Evolutionary conservation across 1,140 invertebrate species (phyloP).

Genomic region (Trichonephila clavipes): DNA sequence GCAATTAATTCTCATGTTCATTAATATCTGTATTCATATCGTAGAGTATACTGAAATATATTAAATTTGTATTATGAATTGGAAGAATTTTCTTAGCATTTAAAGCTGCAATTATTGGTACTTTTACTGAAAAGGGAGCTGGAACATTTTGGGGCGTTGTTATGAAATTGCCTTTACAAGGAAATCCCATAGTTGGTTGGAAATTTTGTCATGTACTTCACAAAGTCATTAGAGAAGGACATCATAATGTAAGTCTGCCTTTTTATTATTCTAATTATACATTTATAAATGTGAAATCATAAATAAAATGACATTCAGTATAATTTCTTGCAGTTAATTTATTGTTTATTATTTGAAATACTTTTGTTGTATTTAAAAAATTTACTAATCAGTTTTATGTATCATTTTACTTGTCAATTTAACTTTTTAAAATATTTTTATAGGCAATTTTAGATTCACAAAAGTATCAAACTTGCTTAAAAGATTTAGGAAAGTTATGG

Average conservation of each 20-base stretch:
- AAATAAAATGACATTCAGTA: too few species aligned
- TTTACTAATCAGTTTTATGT: too few species aligned
- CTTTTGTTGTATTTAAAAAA: too few species aligned
- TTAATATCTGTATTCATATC: too few species aligned
- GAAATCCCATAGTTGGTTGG: conserved; percentile 97
- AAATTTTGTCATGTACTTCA: conserved; percentile 95
- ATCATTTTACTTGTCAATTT: too few species aligned
- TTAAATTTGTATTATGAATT: neutral
- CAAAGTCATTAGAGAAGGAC: conserved; percentile 96
- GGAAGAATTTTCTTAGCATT: conserved; percentile 36
- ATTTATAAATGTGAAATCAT: neutral
- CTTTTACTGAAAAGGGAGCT: conserved; percentile 95
- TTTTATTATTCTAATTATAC: neutral
- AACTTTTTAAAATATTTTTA: conserved; percentile 54
- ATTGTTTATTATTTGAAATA: too few species aligned
- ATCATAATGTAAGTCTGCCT: conserved; percentile 86
- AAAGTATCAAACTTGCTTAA: conserved; percentile 87
- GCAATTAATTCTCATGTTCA: too few species aligned
- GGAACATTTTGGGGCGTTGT: conserved; percentile 94
- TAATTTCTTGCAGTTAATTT: too few species aligned
- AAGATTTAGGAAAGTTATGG: conserved; percentile 94
- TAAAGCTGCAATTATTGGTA: conserved; percentile 93
- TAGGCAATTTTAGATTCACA: conserved; percentile 87
- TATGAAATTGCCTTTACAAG: conserved; percentile 90
- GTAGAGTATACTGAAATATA: too few species aligned